Evolutionary conservation across 1,140 invertebrate genomes (phyloP), one percentile per base, ranked within the genome.

Genomic region (Conus ventricosus): DNA sequence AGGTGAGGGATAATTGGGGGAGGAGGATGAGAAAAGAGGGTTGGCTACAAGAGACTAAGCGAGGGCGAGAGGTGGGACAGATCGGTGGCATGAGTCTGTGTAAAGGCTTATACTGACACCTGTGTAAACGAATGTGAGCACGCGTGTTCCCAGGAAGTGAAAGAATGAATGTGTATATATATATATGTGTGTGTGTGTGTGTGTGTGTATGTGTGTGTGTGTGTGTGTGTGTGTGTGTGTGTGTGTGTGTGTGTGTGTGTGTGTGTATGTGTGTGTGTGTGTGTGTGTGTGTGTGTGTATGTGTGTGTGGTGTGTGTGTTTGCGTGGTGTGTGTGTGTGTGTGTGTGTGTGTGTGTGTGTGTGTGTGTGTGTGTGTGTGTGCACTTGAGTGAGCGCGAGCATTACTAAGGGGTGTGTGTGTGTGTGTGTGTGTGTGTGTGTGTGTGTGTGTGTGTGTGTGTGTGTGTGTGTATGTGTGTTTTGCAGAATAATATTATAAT

Each of bases 191-290:
- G 81, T 57, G 81, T 82, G 81, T 57, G 81, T 82, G 81, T 57
- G 81, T 55, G 81, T 57, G 51, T 55, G 51, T n/a, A 53, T 82
- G 20, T 20, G 53, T 54, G 81, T 55, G 81, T 20, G 53, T 82
- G 51, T 55, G 81, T 82, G 53, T 20, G 53, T 10, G 81, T 55
- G 81, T 55, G 78, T 81, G 11, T 81, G 78, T 81, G n/a, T 39
- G 78, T 39, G 78, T 81, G 39, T 51, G 78, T 82, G 51, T 27
- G 51, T 25, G 53, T 82, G 81, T 82, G 81, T 82, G 81, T 82
- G 81, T 82, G 53, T 82, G 81, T 82, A 51, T 82, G 53, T 82
- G 81, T 82, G 81, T 55, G 81, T 82, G 81, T 54, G 81, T 55
- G 81, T 82, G 81, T 82, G 81, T 82, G 81, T 82, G 81, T 82